Percentiles rank a stretch among this genome's conserved stretches.
Evolutionary conservation across 2,113 vertebrate genomes (phyloP).

Genomic region (Syrmaticus mikado): DNA sequence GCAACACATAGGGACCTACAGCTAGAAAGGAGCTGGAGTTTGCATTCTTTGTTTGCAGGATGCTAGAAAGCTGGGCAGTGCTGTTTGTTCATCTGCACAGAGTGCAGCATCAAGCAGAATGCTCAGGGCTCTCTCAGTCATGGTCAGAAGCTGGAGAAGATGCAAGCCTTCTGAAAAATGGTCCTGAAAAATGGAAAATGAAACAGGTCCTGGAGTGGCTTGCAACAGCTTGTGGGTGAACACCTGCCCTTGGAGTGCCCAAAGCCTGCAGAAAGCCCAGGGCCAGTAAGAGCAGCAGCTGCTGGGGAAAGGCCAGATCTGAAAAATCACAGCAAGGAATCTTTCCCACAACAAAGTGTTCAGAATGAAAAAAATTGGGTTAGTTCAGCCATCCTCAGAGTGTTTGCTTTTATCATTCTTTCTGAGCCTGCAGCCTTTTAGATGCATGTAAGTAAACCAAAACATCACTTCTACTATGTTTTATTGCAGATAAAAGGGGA

Average conservation of each 20-base stretch:
- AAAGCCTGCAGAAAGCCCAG: background rate
- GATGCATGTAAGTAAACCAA: background rate
- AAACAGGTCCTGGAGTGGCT: background rate
- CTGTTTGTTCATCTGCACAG: background rate
- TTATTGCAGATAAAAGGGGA: background rate
- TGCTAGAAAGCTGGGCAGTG: background rate
- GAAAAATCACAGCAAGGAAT: background rate
- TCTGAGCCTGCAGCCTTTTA: constrained; percentile 21
- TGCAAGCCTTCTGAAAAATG: background rate
- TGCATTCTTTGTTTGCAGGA: background rate
- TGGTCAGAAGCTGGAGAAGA: background rate
- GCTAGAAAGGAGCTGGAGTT: background rate
- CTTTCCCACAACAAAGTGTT: background rate
- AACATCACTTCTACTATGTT: constrained; percentile 8
- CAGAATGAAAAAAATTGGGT: background rate
- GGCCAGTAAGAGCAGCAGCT: background rate
- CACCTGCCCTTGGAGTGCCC: background rate
- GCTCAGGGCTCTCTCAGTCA: background rate
- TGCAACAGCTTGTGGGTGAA: background rate
- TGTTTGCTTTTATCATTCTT: background rate
- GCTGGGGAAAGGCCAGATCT: background rate
- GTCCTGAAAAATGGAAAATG: background rate
- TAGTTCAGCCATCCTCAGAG: background rate
- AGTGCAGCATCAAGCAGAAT: accelerated
- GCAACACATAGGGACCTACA: background rate